A percentile compares a stretch with the other conserved stretches of the same genome.
Evolutionary conservation across 2,888 invertebrate species (phyloP).

Genomic region (Lamellibrachia satsuma): DNA sequence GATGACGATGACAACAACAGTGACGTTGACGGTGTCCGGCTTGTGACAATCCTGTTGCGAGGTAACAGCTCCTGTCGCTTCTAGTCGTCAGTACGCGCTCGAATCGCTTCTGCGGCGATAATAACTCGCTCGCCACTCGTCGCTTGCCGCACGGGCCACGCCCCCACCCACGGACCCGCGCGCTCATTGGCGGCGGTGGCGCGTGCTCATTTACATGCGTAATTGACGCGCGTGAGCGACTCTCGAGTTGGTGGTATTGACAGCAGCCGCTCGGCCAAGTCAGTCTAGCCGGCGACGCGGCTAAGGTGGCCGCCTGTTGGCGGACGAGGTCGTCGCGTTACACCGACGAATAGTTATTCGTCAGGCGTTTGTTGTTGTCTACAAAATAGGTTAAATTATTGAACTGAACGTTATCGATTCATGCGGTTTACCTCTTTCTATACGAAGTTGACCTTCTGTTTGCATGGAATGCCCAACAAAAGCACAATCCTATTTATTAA

Average conservation of each 20-base stretch:
- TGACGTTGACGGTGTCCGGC: conserved; percentile 3
- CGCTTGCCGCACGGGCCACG: background rate
- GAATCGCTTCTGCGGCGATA: conserved; percentile 5
- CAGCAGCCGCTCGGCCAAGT: background rate
- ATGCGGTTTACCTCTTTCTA: background rate
- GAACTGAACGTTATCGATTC: background rate
- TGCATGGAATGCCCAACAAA: too few relatives aligned
- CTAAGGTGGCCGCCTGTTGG: background rate
- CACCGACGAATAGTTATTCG: background rate
- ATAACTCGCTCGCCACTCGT: conserved; percentile 17
- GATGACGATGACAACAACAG: background rate
- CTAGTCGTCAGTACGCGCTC: background rate
- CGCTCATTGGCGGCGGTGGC: background rate
- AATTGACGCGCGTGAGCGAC: conserved; percentile 5
- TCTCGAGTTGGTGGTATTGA: background rate
- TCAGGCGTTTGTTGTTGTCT: background rate
- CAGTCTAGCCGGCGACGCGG: background rate
- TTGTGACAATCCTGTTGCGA: background rate
- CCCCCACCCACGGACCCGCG: background rate
- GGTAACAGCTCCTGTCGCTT: conserved; percentile 3
- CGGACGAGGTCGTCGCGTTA: background rate
- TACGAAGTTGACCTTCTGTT: too few relatives aligned
- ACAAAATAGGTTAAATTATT: background rate
- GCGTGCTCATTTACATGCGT: background rate
- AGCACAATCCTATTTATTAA: too few relatives aligned